These are phyloP conservation scores for Poecilobothrus nobilitatus DNA, from an alignment of 2,888 invertebrate genomes.

Conservation along the genomic window DNA sequence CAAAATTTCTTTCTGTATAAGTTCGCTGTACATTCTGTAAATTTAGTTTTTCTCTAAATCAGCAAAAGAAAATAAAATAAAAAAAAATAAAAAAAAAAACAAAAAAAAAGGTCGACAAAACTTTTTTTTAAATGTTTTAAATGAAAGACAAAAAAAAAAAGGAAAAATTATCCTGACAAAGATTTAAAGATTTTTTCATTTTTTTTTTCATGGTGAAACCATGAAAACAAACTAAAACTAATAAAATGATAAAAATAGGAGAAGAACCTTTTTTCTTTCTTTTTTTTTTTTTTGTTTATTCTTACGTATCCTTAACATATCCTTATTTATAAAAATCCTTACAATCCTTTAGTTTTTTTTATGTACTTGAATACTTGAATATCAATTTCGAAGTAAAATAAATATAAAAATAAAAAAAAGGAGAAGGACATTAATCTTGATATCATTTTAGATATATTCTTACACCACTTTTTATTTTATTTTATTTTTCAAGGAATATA, in stretches of 20 bases:
- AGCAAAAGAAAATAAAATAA: too few relatives aligned
- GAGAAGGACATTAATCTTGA: background rate
- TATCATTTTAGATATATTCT: background rate
- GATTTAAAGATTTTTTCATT: background rate
- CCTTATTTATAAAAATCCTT: background rate
- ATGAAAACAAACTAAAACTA: background rate
- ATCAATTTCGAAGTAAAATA: background rate
- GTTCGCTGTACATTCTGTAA: too few relatives aligned
- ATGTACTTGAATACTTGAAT: background rate
- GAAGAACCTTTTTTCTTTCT: background rate
- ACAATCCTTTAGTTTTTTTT: background rate
- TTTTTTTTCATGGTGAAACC: background rate
- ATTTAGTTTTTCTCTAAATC: too few relatives aligned
- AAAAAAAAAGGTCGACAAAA: background rate
- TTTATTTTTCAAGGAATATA: too few relatives aligned
- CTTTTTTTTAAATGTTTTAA: background rate
- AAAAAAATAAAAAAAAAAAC: too few relatives aligned
- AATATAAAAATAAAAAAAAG: too few relatives aligned
- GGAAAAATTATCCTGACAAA: background rate
- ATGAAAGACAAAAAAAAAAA: background rate
- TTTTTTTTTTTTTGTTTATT: too few relatives aligned
- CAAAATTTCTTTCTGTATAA: too few relatives aligned
- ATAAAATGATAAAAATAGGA: background rate
- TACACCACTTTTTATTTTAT: too few relatives aligned
- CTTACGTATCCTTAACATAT: background rate